A percentile compares a stretch with the other conserved stretches of the same genome.
Evolutionary conservation across 2,888 invertebrate genomes (phyloP).

Genomic region (Acleris emargana): DNA sequence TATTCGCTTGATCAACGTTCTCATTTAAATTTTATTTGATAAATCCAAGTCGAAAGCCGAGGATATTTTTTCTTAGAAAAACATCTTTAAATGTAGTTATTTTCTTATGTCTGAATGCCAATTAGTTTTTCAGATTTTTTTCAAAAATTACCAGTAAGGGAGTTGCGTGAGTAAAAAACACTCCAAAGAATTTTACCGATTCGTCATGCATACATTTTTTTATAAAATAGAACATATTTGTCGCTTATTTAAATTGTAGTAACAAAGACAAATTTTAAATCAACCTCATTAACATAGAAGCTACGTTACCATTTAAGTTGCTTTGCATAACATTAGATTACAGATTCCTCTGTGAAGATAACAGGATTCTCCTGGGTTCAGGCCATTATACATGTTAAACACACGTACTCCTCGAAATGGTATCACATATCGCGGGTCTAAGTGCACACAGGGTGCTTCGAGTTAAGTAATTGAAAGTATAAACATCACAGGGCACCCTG

Average conservation of each 20-base stretch:
- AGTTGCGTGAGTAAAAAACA: too few species aligned
- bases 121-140: too few species aligned
- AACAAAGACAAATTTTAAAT: neutral
- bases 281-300: neutral
- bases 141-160: too few species aligned
- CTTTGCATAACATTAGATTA: constrained; percentile 27
- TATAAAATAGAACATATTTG: too few species aligned
- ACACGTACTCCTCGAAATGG: constrained; percentile 29
- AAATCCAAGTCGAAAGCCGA: too few species aligned
- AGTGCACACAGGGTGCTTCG: constrained; percentile 40
- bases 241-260: neutral
- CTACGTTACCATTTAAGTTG: constrained; percentile 15
- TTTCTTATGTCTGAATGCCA: too few species aligned
- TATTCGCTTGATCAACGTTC: too few species aligned
- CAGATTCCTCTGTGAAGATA: constrained; percentile 29
- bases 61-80: too few species aligned
- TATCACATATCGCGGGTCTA: constrained; percentile 32
- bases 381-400: constrained; percentile 31
- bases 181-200: too few species aligned
- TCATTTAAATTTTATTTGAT: too few species aligned
- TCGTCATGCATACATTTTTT: too few species aligned
- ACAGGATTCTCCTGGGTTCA: constrained; percentile 14
- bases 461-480: constrained; percentile 68
- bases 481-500: constrained; percentile 59
- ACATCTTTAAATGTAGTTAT: too few species aligned